Evolutionary conservation across 1,140 invertebrate genomes (phyloP).

Genomic region (Luehdorfia chinensis): DNA sequence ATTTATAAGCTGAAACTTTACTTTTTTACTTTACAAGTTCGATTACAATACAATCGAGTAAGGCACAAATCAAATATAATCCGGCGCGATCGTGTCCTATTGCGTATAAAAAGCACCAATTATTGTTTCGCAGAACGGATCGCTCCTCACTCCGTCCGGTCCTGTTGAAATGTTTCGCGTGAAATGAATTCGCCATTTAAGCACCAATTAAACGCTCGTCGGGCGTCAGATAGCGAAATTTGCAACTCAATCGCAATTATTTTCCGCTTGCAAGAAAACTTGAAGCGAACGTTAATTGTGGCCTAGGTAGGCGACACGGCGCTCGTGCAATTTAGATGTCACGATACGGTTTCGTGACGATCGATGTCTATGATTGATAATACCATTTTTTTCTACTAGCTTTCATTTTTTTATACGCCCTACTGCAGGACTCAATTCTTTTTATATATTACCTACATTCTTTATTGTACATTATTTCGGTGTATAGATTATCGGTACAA

Average conservation of each 20-base stretch:
- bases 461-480: no score
- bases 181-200: slow-evolving; percentile 62
- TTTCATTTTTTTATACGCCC: no score
- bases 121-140: slow-evolving; percentile 14
- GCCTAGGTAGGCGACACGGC: slow-evolving; percentile 29
- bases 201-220: slow-evolving; percentile 58
- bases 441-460: no score
- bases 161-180: slow-evolving; percentile 48
- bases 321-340: slow-evolving; percentile 21
- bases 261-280: slow-evolving; percentile 63
- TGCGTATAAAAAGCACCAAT: background rate
- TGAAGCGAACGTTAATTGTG: slow-evolving; percentile 60
- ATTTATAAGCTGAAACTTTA: no score
- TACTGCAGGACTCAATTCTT: no score
- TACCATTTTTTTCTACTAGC: background rate
- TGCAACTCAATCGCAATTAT: slow-evolving; percentile 67
- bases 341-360: slow-evolving; percentile 22
- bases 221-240: slow-evolving; percentile 59
- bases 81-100: no score
- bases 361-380: background rate
- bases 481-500: no score
- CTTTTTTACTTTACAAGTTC: no score
- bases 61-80: no score
- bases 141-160: slow-evolving; percentile 18
- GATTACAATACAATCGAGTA: no score